Evolutionary conservation across 2,113 vertebrate species (phyloP).

Genomic region (Sebastes fasciatus): DNA sequence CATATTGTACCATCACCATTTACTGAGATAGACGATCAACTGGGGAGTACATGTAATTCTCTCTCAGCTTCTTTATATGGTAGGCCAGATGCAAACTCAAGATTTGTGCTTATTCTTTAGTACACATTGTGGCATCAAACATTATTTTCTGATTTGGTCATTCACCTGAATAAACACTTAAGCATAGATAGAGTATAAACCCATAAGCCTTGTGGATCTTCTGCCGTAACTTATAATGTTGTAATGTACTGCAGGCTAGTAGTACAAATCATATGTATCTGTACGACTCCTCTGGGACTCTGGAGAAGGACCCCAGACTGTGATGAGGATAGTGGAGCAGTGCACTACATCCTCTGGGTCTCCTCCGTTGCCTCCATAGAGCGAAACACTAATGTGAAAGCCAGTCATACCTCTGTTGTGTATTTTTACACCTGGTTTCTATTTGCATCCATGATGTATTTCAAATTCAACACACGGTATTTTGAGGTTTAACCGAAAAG

Average conservation of each 20-base stretch:
- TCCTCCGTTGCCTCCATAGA: background rate
- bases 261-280: slow-evolving; percentile 50
- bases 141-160: slow-evolving; percentile 10
- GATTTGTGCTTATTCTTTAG: slow-evolving; percentile 10
- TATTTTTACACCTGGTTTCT: slow-evolving; percentile 1
- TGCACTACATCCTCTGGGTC: slow-evolving; percentile 13
- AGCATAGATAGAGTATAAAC: slow-evolving; percentile 2
- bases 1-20: slow-evolving; percentile 48
- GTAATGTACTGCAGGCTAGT: slow-evolving; percentile 19
- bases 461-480: background rate
- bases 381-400: slow-evolving; percentile 6
- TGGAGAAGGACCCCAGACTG: slow-evolving; percentile 8
- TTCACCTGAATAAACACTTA: background rate
- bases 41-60: slow-evolving; percentile 32
- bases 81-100: slow-evolving; percentile 29
- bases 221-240: slow-evolving; percentile 36
- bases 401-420: background rate
- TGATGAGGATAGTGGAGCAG: background rate
- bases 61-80: slow-evolving; percentile 18
- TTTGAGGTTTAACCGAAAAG: background rate
- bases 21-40: slow-evolving; percentile 44
- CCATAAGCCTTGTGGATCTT: slow-evolving; percentile 10
- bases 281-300: slow-evolving; percentile 25
- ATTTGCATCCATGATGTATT: background rate
- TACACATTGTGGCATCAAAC: background rate